phyloP scores from a whole-genome alignment of 2,113 vertebrate genomes.

The Pogona vitticeps region DNA sequence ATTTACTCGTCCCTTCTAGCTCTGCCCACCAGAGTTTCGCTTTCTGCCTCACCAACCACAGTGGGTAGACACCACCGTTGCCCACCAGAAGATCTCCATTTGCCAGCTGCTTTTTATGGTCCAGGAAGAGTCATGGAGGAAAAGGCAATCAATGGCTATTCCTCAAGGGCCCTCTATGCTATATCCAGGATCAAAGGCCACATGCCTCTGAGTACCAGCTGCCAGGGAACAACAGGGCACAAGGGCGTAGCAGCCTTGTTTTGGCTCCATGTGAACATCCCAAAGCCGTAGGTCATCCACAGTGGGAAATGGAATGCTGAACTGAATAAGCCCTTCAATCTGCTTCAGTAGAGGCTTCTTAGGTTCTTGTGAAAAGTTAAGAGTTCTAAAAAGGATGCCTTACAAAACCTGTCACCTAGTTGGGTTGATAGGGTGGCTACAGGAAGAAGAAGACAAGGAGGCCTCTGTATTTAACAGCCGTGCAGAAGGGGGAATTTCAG shows the following conservation, averaged over 20 bases:
- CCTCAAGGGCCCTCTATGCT: too few species aligned
- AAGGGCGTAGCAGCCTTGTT: not conserved
- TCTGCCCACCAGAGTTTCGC: too few species aligned
- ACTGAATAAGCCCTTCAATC: not conserved
- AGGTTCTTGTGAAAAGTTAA: not conserved
- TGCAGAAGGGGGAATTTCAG: too few species aligned
- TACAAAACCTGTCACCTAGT: not conserved
- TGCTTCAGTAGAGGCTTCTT: not conserved
- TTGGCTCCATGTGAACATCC: not conserved
- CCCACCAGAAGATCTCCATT: not conserved
- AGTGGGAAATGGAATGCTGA: not conserved
- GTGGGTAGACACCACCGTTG: too few species aligned
- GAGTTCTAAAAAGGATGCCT: not conserved
- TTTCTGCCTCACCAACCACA: too few species aligned
- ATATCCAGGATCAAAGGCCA: not conserved
- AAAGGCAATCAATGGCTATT: not conserved
- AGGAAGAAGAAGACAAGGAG: too few species aligned
- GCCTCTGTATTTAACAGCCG: too few species aligned
- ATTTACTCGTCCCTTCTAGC: too few species aligned
- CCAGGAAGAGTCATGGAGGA: not conserved
- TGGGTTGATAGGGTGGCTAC: not conserved
- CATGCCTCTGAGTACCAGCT: not conserved
- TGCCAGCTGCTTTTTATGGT: constrained; percentile 8
- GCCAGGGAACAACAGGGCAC: not conserved
- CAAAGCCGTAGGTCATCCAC: not conserved